These are phyloP conservation scores for Scaptomyza hsui DNA, from an alignment of 1,140 invertebrate species.

Conservation along the genomic window DNA sequence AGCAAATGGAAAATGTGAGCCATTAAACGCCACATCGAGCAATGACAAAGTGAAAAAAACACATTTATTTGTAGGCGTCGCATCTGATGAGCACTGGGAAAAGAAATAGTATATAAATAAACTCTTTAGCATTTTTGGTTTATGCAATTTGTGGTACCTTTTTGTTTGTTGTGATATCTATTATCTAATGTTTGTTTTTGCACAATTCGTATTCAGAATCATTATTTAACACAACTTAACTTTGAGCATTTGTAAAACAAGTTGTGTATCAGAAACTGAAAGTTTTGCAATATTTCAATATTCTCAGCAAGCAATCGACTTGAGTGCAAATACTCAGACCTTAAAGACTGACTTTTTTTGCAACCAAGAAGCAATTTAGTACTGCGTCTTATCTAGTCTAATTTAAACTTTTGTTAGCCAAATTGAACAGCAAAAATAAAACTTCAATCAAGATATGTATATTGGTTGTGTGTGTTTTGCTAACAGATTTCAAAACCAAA, in stretches of 20 bases:
- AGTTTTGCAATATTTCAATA: neutral
- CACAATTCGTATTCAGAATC: neutral
- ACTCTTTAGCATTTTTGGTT: neutral
- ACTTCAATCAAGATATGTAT: neutral
- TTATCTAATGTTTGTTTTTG: too few species aligned
- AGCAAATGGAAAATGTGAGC: constrained; percentile 30
- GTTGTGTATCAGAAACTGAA: neutral
- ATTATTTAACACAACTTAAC: too few species aligned
- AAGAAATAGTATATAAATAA: constrained; percentile 1
- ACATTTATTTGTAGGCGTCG: constrained; percentile 21
- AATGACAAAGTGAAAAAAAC: constrained; percentile 25
- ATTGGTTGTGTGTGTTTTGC: neutral
- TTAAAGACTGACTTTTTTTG: neutral
- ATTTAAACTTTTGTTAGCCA: neutral
- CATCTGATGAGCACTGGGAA: neutral
- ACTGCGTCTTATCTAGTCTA: neutral
- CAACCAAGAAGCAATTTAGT: neutral
- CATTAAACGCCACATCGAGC: constrained; percentile 40
- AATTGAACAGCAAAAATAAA: neutral
- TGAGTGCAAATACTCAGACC: neutral
- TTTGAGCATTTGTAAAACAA: too few species aligned
- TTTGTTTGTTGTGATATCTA: neutral
- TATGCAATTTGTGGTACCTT: neutral
- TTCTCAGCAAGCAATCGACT: neutral
- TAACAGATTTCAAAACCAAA: constrained; percentile 1